Evolutionary conservation across 2,797 vertebrate species (phyloP).

Genomic region (Cyprinodon diabolis): DNA sequence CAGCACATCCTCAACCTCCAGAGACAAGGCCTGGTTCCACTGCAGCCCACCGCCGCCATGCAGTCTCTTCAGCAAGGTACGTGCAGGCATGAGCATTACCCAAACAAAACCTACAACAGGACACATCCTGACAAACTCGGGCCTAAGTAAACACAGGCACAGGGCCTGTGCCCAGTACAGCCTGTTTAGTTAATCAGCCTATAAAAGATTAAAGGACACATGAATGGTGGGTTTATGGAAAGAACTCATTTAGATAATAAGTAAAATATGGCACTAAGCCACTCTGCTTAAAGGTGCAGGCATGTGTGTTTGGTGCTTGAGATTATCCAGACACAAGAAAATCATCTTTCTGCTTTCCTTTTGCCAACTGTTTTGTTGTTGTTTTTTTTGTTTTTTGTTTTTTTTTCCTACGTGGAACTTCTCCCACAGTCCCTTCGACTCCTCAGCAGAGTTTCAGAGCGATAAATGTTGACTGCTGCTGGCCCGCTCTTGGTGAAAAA

Average conservation of each 20-base stretch:
- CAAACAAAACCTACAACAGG: slow-evolving; percentile 18
- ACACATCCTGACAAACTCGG: slow-evolving; percentile 27
- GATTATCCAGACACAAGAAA: slow-evolving; percentile 72
- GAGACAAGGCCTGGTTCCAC: slow-evolving; percentile 94
- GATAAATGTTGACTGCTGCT: slow-evolving; percentile 70
- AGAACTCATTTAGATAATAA: slow-evolving; percentile 86
- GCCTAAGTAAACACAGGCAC: slow-evolving; percentile 8
- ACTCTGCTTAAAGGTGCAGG: slow-evolving; percentile 61
- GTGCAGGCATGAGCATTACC: slow-evolving; percentile 16
- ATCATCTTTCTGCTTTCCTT: slow-evolving; percentile 66
- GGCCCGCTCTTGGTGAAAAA: slow-evolving; percentile 40
- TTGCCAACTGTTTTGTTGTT: slow-evolving; percentile 44
- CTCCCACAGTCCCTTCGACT: slow-evolving; percentile 42
- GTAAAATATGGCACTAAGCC: slow-evolving; percentile 82
- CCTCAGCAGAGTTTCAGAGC: slow-evolving; percentile 67
- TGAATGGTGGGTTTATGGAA: slow-evolving; percentile 86
- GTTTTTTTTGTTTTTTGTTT: slow-evolving; percentile 48
- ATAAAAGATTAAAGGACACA: slow-evolving; percentile 83
- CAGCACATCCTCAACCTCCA: slow-evolving; percentile 98
- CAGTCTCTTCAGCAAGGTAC: slow-evolving; percentile 96
- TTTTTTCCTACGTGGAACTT: slow-evolving; percentile 49
- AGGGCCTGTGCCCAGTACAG: slow-evolving; percentile 58
- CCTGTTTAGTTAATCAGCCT: slow-evolving; percentile 86
- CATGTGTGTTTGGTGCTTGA: slow-evolving; percentile 59
- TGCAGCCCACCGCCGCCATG: slow-evolving; percentile 91